These are phyloP conservation scores for Microcebus ravelobensis DNA, from an alignment of 2,113 vertebrate species.

Conservation along the genomic window DNA sequence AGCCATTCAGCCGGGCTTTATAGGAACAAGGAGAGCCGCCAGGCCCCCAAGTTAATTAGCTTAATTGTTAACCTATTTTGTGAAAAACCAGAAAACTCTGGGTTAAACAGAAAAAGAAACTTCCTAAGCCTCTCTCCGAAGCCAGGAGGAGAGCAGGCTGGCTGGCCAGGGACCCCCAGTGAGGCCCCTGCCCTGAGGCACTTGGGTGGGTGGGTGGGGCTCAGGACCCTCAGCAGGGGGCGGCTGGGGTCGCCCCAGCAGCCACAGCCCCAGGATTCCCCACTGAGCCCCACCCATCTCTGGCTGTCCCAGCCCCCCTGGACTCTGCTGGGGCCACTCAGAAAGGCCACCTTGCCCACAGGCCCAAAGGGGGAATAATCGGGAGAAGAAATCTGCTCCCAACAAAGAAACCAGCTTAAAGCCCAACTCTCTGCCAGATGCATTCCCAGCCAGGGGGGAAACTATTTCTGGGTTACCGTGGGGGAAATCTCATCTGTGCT, in stretches of 20 bases:
- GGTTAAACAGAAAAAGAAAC: conserved; percentile 68
- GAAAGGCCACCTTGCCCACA: not conserved
- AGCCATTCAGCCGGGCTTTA: conserved; percentile 71
- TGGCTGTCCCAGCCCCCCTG: not conserved
- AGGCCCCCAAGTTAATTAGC: conserved; percentile 79
- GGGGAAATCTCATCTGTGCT: not conserved
- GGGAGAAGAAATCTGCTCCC: conserved; percentile 18
- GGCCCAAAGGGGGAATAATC: not conserved
- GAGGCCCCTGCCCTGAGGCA: no score
- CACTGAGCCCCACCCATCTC: not conserved
- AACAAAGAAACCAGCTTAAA: conserved; percentile 28
- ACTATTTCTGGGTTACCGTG: conserved; percentile 63
- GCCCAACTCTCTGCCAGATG: not conserved
- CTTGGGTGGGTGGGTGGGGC: accelerated
- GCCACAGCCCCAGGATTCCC: not conserved
- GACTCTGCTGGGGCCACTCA: not conserved
- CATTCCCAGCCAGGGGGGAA: conserved; percentile 10
- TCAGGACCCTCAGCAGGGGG: not conserved
- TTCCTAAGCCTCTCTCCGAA: not conserved
- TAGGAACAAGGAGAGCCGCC: conserved; percentile 27
- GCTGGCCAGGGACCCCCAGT: not conserved
- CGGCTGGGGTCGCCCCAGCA: not conserved
- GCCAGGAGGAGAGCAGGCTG: not conserved
- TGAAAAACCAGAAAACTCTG: conserved; percentile 73
- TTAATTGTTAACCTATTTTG: conserved; percentile 85